Conservation (phyloP, 2,113 vertebrate species). For the Oreocharis arfaki region DNA sequence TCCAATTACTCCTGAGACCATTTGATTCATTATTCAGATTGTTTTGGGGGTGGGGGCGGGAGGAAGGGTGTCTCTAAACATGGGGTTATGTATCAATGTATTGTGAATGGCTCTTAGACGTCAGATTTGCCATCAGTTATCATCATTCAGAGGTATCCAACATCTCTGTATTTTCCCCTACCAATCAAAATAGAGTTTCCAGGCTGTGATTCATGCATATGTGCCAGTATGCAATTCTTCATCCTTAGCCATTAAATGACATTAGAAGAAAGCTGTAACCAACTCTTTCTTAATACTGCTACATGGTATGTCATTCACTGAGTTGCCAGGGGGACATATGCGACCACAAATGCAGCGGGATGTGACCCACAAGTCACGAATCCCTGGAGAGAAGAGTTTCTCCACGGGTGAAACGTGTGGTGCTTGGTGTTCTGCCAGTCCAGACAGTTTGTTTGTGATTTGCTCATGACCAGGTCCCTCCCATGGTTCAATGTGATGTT, state of each 20-base stretch:
- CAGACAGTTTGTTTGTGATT: background rate
- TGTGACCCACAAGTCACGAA: background rate
- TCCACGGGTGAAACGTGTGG: background rate
- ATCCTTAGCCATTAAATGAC: background rate
- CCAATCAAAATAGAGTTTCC: background rate
- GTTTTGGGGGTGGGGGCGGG: slow-evolving; percentile 22
- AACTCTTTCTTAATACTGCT: background rate
- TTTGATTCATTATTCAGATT: slow-evolving; percentile 77
- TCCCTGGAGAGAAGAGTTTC: background rate
- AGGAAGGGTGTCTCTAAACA: slow-evolving; percentile 59
- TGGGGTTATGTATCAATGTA: slow-evolving; percentile 46
- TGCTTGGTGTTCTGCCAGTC: background rate
- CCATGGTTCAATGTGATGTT: background rate
- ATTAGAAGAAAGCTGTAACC: background rate
- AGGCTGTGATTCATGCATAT: background rate
- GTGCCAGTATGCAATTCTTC: background rate
- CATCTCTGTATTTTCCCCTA: slow-evolving; percentile 4
- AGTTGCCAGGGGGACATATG: background rate
- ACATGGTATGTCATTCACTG: background rate
- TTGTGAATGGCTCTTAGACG: slow-evolving; percentile 35
- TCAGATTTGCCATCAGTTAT: slow-evolving; percentile 38
- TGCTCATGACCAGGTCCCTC: background rate
- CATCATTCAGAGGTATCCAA: background rate
- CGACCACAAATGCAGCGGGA: background rate
- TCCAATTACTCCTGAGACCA: slow-evolving; percentile 71